Conservation (phyloP, 2,888 invertebrate species). For the Cheilosia soror region DNA sequence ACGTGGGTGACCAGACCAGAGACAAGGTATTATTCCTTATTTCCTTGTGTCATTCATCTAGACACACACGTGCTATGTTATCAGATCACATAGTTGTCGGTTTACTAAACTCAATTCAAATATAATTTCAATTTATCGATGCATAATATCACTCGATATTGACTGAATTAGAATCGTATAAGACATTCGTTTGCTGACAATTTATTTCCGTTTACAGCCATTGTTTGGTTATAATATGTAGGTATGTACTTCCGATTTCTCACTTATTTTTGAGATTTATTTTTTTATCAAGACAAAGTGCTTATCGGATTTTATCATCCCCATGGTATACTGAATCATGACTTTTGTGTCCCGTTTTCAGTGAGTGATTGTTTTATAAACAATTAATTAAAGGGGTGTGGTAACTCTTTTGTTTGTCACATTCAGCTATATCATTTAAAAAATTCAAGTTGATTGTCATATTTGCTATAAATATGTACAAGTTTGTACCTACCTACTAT, state of each 20-base stretch:
- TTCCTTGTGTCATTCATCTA: conserved; percentile 1
- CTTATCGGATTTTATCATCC: conserved; percentile 23
- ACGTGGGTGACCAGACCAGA: conserved; percentile 8
- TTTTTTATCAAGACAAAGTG: conserved; percentile 20
- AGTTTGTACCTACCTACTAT: no score
- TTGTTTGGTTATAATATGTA: conserved; percentile 15
- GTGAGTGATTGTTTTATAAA: conserved; percentile 12
- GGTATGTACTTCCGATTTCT: conserved; percentile 40
- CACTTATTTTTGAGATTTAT: conserved; percentile 11
- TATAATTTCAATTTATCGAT: neutral
- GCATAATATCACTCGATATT: neutral
- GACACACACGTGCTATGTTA: conserved; percentile 10
- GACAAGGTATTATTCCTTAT: conserved; percentile 5
- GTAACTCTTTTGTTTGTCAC: neutral
- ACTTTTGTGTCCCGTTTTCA: neutral
- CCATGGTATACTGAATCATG: neutral
- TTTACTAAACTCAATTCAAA: neutral
- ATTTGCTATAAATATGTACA: no score
- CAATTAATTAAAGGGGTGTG: conserved; percentile 21
- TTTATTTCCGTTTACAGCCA: conserved; percentile 14
- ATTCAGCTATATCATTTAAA: neutral
- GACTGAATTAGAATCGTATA: conserved; percentile 29
- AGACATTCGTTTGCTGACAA: neutral
- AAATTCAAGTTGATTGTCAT: neutral
- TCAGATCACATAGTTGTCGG: neutral